phyloP scores from a whole-genome alignment of 2,797 vertebrate genomes.

The Chlorospingus flavigularis region DNA sequence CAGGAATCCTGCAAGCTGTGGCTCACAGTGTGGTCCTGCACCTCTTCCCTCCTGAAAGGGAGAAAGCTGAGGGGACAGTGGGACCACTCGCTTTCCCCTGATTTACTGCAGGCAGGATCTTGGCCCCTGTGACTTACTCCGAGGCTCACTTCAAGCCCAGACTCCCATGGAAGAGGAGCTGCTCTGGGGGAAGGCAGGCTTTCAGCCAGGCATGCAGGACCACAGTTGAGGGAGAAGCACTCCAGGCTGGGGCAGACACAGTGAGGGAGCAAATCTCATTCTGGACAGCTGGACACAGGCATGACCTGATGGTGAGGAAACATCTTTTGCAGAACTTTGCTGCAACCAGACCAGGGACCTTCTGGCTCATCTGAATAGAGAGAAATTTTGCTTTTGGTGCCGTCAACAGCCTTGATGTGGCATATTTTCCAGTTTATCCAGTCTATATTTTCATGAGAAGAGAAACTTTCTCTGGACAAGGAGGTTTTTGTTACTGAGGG shows the following conservation, averaged over 20 bases:
- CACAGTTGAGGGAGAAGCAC: fast-evolving
- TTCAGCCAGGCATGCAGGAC: neutral
- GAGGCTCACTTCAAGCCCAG: neutral
- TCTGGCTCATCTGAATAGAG: neutral
- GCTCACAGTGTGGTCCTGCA: neutral
- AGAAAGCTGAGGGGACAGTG: neutral
- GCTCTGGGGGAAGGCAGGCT: neutral
- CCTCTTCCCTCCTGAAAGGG: neutral
- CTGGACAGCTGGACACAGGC: too few species aligned
- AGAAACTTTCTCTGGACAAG: neutral
- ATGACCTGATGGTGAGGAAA: neutral
- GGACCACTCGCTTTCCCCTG: neutral
- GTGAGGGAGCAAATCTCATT: too few species aligned
- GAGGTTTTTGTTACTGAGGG: neutral
- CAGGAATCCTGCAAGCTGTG: neutral
- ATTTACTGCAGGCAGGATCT: neutral
- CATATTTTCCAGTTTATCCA: neutral
- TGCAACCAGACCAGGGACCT: neutral
- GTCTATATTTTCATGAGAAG: neutral
- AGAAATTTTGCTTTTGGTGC: neutral
- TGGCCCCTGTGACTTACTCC: neutral
- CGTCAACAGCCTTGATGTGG: neutral
- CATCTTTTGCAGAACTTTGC: neutral
- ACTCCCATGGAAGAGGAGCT: neutral
- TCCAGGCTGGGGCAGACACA: neutral